Evolutionary conservation across 2,113 vertebrate genomes (phyloP).

Genomic region (Gnathonemus echidnorhynchus): DNA sequence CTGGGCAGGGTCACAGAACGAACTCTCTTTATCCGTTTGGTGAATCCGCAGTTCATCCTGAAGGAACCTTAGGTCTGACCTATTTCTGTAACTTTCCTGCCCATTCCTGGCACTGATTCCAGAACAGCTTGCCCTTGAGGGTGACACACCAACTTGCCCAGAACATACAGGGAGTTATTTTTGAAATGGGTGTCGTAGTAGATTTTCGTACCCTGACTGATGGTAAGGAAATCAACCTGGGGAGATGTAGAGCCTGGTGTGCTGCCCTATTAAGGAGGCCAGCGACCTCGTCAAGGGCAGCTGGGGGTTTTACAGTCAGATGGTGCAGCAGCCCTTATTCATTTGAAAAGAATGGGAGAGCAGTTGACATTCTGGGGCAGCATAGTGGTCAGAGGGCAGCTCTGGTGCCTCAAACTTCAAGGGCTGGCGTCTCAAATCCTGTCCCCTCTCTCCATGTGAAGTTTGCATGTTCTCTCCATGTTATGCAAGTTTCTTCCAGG

Average conservation of each 20-base stretch:
- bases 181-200: neutral
- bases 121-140: neutral
- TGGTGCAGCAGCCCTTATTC: neutral
- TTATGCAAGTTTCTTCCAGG: neutral
- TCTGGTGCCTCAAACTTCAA: neutral
- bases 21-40: neutral
- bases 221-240: neutral
- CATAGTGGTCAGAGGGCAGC: neutral
- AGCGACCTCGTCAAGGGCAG: neutral
- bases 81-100: slow-evolving; percentile 13
- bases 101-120: neutral
- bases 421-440: neutral
- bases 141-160: neutral
- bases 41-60: slow-evolving; percentile 13
- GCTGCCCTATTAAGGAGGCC: neutral
- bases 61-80: neutral
- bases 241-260: neutral
- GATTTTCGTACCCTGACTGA: neutral
- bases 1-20: neutral
- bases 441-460: neutral
- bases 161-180: neutral
- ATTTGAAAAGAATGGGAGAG: neutral
- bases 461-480: neutral
- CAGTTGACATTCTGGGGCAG: neutral
- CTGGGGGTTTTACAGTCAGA: neutral